Evolutionary conservation across 1,140 invertebrate genomes (phyloP), one percentile per base, ranked within the genome.

Genomic region (Cotesia chilonis): DNA sequence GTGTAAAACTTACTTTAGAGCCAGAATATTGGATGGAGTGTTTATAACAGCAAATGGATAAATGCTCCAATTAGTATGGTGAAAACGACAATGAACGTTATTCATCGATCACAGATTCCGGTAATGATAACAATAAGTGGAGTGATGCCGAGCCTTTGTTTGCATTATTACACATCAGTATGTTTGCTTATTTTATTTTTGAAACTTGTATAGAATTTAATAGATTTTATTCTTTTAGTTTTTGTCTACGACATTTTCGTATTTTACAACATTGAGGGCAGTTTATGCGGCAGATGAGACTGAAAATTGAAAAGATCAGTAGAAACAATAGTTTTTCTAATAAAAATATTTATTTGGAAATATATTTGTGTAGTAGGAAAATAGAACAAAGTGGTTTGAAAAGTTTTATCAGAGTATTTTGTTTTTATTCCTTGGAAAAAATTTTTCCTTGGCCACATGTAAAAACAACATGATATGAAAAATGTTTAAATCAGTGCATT

Each of bases 91-190:
- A 4, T 64, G 3, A 55, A 28, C 51, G 4, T 80, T 3, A 63
- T 79, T 7, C n/a, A 59, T 0, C 73, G 77, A 47, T 76, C 74
- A 1, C 79, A 79, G 63, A 71, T 69, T 52, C 75, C 79, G 47
- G 10, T 70, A 4, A 68, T 10, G 3, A 60, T 79, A n/a, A 47
- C 20, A 35, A 69, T 79, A 6, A 70, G 59, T 47, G 54, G 63
- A 36, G 51, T 78, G 4, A 54, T 80, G 54, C 79, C 78, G n/a
- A 57, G 17, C 57, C 61, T 80, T 36, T 79, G 78, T 20, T 54
- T 78, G 4, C 10, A 41, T 41, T 41, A 41, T 41, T 41, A 9
- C 28, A 41, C 38, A 41, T 4, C 38, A 5, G 38, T 9, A 41
- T 9, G 38, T 41, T 41, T 7, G 9, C 9, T 41, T 41, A 5